A percentile compares a stretch with the other conserved stretches of the same genome.
These are phyloP conservation scores for Lipophrys pholis DNA, from an alignment of 2,113 vertebrate species.

Conservation along the genomic window DNA sequence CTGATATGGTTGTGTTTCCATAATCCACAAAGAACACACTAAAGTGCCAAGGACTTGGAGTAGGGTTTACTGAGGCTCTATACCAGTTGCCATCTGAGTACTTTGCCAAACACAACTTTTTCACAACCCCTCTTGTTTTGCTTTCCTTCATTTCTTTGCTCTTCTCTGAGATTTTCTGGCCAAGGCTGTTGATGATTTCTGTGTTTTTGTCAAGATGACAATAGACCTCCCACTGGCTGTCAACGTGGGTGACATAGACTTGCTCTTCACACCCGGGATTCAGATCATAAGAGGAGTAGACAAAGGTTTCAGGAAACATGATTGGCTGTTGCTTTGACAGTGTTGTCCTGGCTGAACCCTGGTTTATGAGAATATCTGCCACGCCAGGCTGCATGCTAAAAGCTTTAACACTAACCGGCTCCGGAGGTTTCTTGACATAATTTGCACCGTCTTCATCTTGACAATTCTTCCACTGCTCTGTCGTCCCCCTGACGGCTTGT, in stretches of 20 bases:
- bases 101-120: slow-evolving; percentile 85
- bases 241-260: slow-evolving; percentile 86
- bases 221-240: slow-evolving; percentile 87
- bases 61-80: slow-evolving; percentile 79
- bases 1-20: slow-evolving; percentile 86
- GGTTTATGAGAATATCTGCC: slow-evolving; percentile 74
- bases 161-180: slow-evolving; percentile 73
- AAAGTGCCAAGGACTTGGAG: slow-evolving; percentile 77
- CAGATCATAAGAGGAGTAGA: slow-evolving; percentile 87
- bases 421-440: background rate
- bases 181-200: slow-evolving; percentile 79
- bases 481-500: background rate
- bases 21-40: slow-evolving; percentile 92
- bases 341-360: slow-evolving; percentile 55
- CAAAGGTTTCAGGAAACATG: slow-evolving; percentile 84
- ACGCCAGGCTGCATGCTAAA: slow-evolving; percentile 82
- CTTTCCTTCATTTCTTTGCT: slow-evolving; percentile 61
- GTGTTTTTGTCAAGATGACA: slow-evolving; percentile 90
- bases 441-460: slow-evolving; percentile 15
- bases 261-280: slow-evolving; percentile 84
- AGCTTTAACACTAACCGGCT: slow-evolving; percentile 63
- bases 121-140: slow-evolving; percentile 24
- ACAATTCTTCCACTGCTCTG: background rate
- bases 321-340: slow-evolving; percentile 61
- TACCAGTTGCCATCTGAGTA: slow-evolving; percentile 90